These are phyloP conservation scores for Sesamia nonagrioides DNA, from an alignment of 1,140 invertebrate genomes.

Conservation along the genomic window DNA sequence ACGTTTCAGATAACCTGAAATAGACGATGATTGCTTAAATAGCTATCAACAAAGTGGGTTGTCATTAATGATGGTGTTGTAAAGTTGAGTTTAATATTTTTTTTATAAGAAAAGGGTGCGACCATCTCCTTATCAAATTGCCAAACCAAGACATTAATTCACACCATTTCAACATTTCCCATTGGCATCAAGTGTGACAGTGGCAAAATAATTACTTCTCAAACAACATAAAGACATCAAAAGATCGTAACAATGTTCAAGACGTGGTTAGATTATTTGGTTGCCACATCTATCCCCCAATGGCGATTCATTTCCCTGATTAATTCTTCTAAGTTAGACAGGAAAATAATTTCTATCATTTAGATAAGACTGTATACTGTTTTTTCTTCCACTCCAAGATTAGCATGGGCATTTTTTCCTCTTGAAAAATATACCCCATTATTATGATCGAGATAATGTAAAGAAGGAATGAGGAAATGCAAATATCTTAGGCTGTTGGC, in stretches of 20 bases:
- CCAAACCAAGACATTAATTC: too few relatives aligned
- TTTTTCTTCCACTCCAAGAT: conserved; percentile 35
- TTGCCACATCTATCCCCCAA: conserved; percentile 16
- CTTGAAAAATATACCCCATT: conserved; percentile 30
- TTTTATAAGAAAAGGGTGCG: too few relatives aligned
- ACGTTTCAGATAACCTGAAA: too few relatives aligned
- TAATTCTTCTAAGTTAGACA: conserved; percentile 26
- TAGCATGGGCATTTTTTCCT: conserved; percentile 40
- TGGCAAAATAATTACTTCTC: not conserved
- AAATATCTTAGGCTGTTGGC: conserved; percentile 16
- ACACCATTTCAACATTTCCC: too few relatives aligned
- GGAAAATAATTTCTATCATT: conserved; percentile 45
- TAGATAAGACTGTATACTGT: conserved; percentile 26
- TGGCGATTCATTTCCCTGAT: conserved; percentile 36
- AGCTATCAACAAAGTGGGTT: too few relatives aligned
- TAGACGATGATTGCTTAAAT: too few relatives aligned
- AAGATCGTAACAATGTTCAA: not conserved
- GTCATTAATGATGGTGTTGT: too few relatives aligned
- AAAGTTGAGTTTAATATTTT: too few relatives aligned
- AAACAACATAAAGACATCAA: not conserved
- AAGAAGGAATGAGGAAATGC: conserved; percentile 33
- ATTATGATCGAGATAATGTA: conserved; percentile 46
- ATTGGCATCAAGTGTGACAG: too few relatives aligned
- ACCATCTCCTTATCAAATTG: too few relatives aligned
- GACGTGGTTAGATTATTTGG: conserved; percentile 2